Evolutionary conservation across 1,140 invertebrate species (phyloP), one percentile per base, ranked within the genome.

Genomic region (Aphidius ervi): DNA sequence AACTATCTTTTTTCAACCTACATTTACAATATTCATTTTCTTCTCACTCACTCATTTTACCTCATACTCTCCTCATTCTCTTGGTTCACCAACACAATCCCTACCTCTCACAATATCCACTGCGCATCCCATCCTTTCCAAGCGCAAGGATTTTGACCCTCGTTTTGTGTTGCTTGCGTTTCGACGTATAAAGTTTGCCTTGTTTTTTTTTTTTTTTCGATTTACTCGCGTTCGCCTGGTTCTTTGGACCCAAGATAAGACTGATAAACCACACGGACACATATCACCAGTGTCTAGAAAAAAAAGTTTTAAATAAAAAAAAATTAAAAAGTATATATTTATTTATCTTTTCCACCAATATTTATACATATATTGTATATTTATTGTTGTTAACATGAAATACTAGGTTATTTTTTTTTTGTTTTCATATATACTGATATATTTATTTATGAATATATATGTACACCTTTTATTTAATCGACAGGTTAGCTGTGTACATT

Each of bases 71-170:
- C 23, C 1, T 31, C 2, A 31, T 31, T 31, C 23, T 31, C 23
- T 31, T 31, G 2, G 23, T 57, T 45, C n/a, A 9, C 9, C 39
- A 57, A 16, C 46, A 10, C 50, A 23, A 43, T 39, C 16, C 57
- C 57, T 40, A 58, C 42, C 57, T 61, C 39, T 43, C 56, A 58
- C 56, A 37, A 61, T 61, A 64, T 64, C 65, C 49, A 47, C 46
- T 68, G 60, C 41, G 42, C 40, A 47, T 45, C 37, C 59, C 31
- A 60, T 45, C 52, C 45, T 37, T 53, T 62, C 73, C 70, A 71
- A 73, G 75, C 70, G 63, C 71, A 77, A 79, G 77, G 77, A 77
- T 79, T 78, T 79, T 79, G 77, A 79, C 77, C 77, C 76, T 74
- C 71, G 74, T 77, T 79, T 78, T 74, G 74, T 78, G 72, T 78